Base-by-base conservation (phyloP, 1,140 invertebrate species). In the Macrosteles quadrilineatus region DNA sequence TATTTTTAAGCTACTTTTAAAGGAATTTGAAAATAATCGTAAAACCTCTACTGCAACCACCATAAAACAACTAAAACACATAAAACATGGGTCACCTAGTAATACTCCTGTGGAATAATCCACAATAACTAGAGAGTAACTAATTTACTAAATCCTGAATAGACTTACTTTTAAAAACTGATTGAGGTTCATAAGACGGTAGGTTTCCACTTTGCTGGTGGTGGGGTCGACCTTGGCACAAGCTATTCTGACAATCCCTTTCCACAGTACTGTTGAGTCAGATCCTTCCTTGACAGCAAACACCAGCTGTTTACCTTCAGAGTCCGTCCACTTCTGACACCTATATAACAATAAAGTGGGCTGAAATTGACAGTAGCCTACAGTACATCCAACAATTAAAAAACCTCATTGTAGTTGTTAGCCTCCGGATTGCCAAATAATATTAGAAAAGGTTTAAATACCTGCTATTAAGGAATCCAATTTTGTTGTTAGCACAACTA, bases 261-360 rank as follows among this genome's bases (percentile, higher is more conserved):
- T 90, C 90, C 90, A 91, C 25, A 90, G 80, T 1, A 90, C 74
- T 23, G 68, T 57, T 9, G 82, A 79, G 78, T 90, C 88, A 19
- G 86, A 85, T 2, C 87, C 88, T 73, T 83, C 83, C 75, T 88
- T 87, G 0, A 90, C 82, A 59, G 83, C 83, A 81, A 90, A 90
- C 23, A 88, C 75, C n/a, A 90, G 76, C 69, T 86, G 84, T 73
- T 87, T 88, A 2, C 86, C 87, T 77, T 84, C 81, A 3, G 78
- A 76, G 75, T 88, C 86, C 71, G 84, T 78, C 73, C 84, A 88
- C 73, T 84, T 83, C 72, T 83, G 81, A 0, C 86, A 85, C 40
- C 87, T 88, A 73, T 57, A 36, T n/a, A 68, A 9, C 50, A 72
- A 72, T 57, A 67, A 17, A 29, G n/a, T n/a, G n/a, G n/a, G n/a